Base-by-base conservation (phyloP, 2,113 vertebrate species). In the Mormyrus iriodes region DNA sequence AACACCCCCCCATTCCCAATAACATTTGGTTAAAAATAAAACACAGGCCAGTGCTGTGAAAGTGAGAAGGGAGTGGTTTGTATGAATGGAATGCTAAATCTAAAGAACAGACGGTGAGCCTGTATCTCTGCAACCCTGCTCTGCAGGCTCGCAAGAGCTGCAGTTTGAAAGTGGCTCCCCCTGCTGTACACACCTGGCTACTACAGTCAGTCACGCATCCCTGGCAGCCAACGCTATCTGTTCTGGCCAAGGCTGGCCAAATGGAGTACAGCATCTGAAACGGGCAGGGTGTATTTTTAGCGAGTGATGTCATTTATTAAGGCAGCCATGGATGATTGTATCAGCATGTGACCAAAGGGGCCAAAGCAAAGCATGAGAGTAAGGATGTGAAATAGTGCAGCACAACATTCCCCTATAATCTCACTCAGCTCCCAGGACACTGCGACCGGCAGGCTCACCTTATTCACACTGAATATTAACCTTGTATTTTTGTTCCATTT, bases 241-340 rank as follows among this genome's bases (percentile, higher is more conserved):
- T 73, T 76, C 42, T 53, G 88, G 86, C 82, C 82, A 86, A 51
- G 53, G 44, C 65, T 79, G 61, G 52, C 73, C 65, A 88, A 89
- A 85, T 49, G 87, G 27, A 82, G 76, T 44, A 39, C 88, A 27
- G 88, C 65, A 24, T 92, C 48, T 84, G 90, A 92, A 91, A 87
- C 21, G 55, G 48, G 49, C 42, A 90, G 76, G 31, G 51, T 84
- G 79, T 92, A 91, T 91, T 90, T 90, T 90, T 87, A 92, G 90
- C 86, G 84, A 42, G 65, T 90, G 90, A 90, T 90, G 91, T 91
- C 91, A 92, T 90, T 91, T 86, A 92, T 91, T 90, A 91, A 90
- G 51, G 46, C 83, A 44, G 46, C 44, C 69, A 44, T 53, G 52
- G 61, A 46, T 89, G 91, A 90, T 90, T 90, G 52, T 90, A 89